These are phyloP conservation scores for Eclectus roratus DNA, from an alignment of 2,113 vertebrate species.

Conservation along the genomic window DNA sequence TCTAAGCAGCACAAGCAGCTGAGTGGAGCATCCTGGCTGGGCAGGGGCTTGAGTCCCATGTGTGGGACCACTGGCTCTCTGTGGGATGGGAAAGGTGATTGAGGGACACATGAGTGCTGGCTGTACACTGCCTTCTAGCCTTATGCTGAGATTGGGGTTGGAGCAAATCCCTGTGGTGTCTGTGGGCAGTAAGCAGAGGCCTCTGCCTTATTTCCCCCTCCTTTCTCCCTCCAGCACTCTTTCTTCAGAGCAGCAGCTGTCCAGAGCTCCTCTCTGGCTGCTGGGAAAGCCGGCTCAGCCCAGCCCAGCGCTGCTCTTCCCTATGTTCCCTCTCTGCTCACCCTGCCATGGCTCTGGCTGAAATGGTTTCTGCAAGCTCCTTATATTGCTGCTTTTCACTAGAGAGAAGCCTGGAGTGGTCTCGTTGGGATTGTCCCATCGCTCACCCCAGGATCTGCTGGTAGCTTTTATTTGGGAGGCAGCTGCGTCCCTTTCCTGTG, in stretches of 20 bases:
- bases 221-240: background rate
- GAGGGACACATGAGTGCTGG: background rate
- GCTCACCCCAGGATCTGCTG: background rate
- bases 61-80: background rate
- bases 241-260: background rate
- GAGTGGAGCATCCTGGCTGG: background rate
- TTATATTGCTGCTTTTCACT: rapidly evolving
- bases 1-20: background rate
- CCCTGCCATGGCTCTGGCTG: background rate
- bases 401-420: background rate
- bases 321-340: background rate
- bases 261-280: background rate
- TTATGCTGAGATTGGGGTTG: background rate
- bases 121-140: background rate
- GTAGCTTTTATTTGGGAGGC: background rate
- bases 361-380: background rate
- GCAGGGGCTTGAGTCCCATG: rapidly evolving
- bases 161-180: background rate
- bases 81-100: background rate
- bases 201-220: background rate
- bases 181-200: background rate
- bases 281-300: background rate
- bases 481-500: background rate
- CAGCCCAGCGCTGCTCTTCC: background rate
- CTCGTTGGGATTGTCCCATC: background rate